These are phyloP conservation scores for Rissa tridactyla DNA, from an alignment of 2,113 vertebrate genomes.

Conservation along the genomic window DNA sequence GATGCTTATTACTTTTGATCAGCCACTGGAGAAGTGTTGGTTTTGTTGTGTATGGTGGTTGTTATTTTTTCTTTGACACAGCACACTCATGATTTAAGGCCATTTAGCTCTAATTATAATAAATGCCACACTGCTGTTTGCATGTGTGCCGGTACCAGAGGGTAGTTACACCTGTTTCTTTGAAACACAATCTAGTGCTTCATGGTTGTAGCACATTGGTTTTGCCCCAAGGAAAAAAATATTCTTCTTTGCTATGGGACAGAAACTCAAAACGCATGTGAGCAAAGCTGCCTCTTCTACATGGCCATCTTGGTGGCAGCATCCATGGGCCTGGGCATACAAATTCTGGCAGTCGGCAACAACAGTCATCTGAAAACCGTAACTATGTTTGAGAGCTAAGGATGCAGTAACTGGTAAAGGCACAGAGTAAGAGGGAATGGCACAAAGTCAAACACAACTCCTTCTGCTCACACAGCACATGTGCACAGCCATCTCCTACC, in stretches of 20 bases:
- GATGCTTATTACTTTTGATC: background rate
- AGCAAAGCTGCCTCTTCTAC: background rate
- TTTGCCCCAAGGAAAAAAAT: background rate
- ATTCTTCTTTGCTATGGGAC: background rate
- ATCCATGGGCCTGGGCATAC: background rate
- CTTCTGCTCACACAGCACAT: background rate
- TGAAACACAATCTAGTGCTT: background rate
- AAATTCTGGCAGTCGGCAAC: background rate
- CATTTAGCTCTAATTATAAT: background rate
- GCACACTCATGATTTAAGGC: background rate
- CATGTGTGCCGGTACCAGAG: background rate
- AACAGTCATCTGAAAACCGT: background rate
- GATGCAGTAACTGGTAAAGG: background rate
- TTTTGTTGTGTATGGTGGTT: background rate
- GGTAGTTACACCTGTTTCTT: background rate
- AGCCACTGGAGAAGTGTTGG: background rate
- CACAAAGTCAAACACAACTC: background rate
- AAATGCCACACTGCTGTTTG: background rate
- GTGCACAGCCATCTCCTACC: background rate
- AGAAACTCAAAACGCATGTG: accelerated
- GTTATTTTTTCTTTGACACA: background rate
- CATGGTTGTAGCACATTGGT: background rate
- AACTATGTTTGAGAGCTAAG: background rate
- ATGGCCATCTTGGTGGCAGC: background rate
- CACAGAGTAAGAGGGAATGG: background rate